Base-by-base conservation (phyloP, 2,888 invertebrate species). In the Pimpla rufipes region DNA sequence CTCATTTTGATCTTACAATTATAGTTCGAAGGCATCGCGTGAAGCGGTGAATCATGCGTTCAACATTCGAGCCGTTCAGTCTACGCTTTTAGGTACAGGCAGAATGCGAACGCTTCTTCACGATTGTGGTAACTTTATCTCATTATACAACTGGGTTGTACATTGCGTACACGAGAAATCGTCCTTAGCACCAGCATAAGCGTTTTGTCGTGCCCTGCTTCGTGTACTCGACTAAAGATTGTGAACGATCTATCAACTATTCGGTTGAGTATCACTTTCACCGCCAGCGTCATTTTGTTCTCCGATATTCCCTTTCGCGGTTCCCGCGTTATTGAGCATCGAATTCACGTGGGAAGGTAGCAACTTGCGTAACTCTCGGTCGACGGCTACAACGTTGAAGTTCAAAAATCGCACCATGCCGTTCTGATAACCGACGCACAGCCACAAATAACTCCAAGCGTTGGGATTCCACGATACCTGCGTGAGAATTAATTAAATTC, bases 381-480 rank as follows among this genome's bases (percentile, higher is more conserved):
- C 35, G 52, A 81, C 71, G 2, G 88, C 86, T 85, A 90, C 85
- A 2, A 84, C 87, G 75, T 88, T 91, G 37, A 92, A 91, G 77
- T 89, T 87, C 52, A 92, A 84, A 35, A 94, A 83, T 77, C 94
- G 88, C 21, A 94, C 90, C 18, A 94, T 87, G 7, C 94, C 94
- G 82, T 93, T 93, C 83, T 94, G 93, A 66, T 93, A 93, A 11
- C 93, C 94, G 7, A 89, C 89, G 29, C 93, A 92, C 0, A 94
- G 81, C 93, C 93, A 94, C 16, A 93, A 87, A 85, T 93, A 93
- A 84, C 93, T 93, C 87, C 92, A 92, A 7, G 90, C 79, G 85
- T 94, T 94, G n/a, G 94, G 94, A 88, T 94, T 94, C 94, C 94
- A 94, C 1, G 92, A 86, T 18, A 94, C 89, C 93, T 93, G 84